Evolutionary conservation across 2,797 vertebrate genomes (phyloP), one percentile per base, ranked within the genome.

Genomic region (Ctenopoma multispine): DNA sequence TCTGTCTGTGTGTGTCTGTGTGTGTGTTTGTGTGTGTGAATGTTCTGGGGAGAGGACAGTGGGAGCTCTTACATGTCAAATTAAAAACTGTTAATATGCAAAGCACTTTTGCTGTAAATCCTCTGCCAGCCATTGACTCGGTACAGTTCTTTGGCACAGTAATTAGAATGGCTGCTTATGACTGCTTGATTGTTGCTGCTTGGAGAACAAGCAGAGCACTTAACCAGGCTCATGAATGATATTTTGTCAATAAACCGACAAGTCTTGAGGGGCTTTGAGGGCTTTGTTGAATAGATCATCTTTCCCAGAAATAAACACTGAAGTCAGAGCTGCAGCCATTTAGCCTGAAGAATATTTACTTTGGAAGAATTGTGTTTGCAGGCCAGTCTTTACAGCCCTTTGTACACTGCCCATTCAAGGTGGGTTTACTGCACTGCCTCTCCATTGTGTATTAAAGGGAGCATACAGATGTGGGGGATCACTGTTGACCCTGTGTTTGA

Each of bases 31-130:
- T n/a, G n/a, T 13, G 12, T 2, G 47, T 57, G 80, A 79, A 69
- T 79, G 36, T 54, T 24, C 31, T 31, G 8, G 23, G 44, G 10
- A 58, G 44, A 55, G n/a, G 65, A 65, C 72, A 51, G 23, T 12
- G 56, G 47, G 53, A 46, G 49, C 23, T 67, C 47, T 74, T 64
- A 48, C 34, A 63, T 31, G 49, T 63, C 69, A 68, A 67, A 74
- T 84, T 66, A 82, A 63, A 79, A 82, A 68, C 40, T 21, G 69
- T 65, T 80, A 80, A 79, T 83, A 80, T 84, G 69, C 76, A 79
- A 75, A 86, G 73, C 62, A 18, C 59, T 59, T 23, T 17, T 65
- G 68, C 41, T 71, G 61, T 46, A 53, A 68, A 43, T 68, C 72
- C 53, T 73, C 66, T 79, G 79, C 46, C 84, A 79, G 53, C 41